Percentiles rank a stretch among this genome's conserved stretches.
Conservation (phyloP, 2,113 vertebrate genomes). For the Nibea coibor region DNA sequence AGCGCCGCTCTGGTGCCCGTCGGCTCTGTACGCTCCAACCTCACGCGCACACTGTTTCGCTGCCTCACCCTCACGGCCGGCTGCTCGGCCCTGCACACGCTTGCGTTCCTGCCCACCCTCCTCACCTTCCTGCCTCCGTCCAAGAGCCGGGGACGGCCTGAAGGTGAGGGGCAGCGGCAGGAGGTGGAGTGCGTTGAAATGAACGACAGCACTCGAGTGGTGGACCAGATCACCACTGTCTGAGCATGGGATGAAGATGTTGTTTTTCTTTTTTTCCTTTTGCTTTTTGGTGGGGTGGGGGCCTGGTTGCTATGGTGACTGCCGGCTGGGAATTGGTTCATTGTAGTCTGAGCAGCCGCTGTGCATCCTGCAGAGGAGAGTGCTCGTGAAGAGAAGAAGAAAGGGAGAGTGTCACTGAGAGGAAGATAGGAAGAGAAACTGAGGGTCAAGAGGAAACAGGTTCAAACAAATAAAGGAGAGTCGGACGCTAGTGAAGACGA, state of each 20-base stretch:
- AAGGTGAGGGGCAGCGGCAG: conserved; percentile 87
- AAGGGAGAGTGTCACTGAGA: neutral
- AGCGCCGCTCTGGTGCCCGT: conserved; percentile 94
- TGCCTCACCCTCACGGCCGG: conserved; percentile 97
- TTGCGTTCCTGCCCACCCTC: conserved; percentile 98
- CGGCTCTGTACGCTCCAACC: conserved; percentile 95
- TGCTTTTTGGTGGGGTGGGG: too few species aligned
- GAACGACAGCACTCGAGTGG: conserved; percentile 96
- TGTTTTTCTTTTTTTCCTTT: neutral
- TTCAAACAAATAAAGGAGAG: neutral
- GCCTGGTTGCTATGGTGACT: conserved; percentile 54
- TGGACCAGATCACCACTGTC: conserved; percentile 99
- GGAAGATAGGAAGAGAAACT: neutral
- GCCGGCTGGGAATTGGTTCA: conserved; percentile 18
- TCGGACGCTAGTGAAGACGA: neutral
- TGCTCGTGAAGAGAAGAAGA: conserved; percentile 3
- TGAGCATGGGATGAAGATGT: conserved; percentile 67
- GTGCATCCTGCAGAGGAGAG: conserved; percentile 33
- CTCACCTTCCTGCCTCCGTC: conserved; percentile 98
- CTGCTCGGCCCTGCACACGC: conserved; percentile 98
- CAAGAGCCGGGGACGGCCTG: conserved; percentile 89
- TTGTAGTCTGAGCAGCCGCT: conserved; percentile 27
- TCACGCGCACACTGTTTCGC: conserved; percentile 97
- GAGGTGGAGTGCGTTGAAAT: conserved; percentile 99
- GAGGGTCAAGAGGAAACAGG: neutral